Evolutionary conservation across 2,113 vertebrate species (phyloP).

Genomic region (Tetrao urogallus): DNA sequence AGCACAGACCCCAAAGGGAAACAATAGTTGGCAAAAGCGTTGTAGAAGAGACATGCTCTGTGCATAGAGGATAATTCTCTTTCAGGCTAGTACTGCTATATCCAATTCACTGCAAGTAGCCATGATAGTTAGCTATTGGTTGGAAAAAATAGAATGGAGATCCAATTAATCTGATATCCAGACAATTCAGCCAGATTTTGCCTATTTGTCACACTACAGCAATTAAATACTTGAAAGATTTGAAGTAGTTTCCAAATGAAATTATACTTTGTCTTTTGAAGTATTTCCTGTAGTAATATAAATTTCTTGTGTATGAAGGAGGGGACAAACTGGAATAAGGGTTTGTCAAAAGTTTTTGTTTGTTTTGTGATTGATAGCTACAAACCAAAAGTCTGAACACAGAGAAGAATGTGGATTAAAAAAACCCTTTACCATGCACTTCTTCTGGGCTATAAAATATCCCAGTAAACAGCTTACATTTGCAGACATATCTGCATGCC

Average conservation of each 20-base stretch:
- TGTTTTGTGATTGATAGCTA: background rate
- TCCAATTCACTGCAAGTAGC: background rate
- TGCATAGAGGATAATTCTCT: background rate
- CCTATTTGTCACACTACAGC: background rate
- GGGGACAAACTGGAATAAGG: background rate
- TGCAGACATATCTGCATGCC: background rate
- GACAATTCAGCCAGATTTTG: background rate
- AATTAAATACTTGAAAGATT: background rate
- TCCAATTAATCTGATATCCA: slow-evolving; percentile 16
- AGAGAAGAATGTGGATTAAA: background rate
- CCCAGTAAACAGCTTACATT: background rate
- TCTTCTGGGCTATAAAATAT: background rate
- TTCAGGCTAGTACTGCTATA: background rate
- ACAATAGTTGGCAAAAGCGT: background rate
- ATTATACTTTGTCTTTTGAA: background rate
- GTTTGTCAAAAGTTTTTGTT: background rate
- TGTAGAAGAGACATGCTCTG: rapidly evolving
- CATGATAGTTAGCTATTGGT: background rate
- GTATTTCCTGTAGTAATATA: background rate
- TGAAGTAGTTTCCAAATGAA: background rate
- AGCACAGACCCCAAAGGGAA: background rate
- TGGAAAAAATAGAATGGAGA: background rate
- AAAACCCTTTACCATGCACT: background rate
- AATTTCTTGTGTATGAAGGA: background rate
- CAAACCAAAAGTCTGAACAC: background rate